Conservation (phyloP, 1,140 invertebrate genomes). For the Panulirus ornatus region DNA sequence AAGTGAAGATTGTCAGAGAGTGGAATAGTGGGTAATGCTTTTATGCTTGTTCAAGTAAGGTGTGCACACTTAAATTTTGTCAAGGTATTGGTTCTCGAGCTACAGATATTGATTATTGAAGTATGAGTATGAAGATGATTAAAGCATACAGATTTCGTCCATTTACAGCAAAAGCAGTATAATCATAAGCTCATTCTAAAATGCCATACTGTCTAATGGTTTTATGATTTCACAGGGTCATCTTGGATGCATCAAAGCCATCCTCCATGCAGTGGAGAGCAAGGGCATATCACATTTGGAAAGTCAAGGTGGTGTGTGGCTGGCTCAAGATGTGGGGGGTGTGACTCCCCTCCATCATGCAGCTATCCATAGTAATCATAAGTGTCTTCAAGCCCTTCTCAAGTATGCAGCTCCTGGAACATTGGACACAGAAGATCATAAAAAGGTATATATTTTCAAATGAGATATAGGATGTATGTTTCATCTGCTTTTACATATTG, state of each 20-base stretch:
- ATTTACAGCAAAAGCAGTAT: too few relatives aligned
- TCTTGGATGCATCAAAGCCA: slow-evolving; percentile 48
- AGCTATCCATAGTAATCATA: slow-evolving; percentile 49
- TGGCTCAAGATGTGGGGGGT: slow-evolving; percentile 57
- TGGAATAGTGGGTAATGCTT: too few relatives aligned
- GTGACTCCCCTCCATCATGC: slow-evolving; percentile 64
- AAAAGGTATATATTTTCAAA: slow-evolving; percentile 54
- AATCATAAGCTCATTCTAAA: background rate
- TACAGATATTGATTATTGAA: too few relatives aligned
- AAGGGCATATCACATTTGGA: background rate
- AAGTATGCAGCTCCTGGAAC: slow-evolving; percentile 60
- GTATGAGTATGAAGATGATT: too few relatives aligned
- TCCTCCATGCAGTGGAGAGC: slow-evolving; percentile 63
- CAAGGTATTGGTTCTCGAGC: too few relatives aligned
- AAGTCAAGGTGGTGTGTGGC: slow-evolving; percentile 44
- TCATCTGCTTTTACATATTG: too few relatives aligned
- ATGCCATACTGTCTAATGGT: background rate
- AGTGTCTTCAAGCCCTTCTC: slow-evolving; percentile 55
- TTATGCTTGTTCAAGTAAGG: too few relatives aligned
- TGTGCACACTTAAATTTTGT: too few relatives aligned
- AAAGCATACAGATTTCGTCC: too few relatives aligned
- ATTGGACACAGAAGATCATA: slow-evolving; percentile 62
- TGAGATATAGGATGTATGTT: too few relatives aligned
- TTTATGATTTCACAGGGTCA: slow-evolving; percentile 40
- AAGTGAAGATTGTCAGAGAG: too few relatives aligned